phyloP scores from a whole-genome alignment of 2,113 vertebrate species.

The Hiodon alosoides region DNA sequence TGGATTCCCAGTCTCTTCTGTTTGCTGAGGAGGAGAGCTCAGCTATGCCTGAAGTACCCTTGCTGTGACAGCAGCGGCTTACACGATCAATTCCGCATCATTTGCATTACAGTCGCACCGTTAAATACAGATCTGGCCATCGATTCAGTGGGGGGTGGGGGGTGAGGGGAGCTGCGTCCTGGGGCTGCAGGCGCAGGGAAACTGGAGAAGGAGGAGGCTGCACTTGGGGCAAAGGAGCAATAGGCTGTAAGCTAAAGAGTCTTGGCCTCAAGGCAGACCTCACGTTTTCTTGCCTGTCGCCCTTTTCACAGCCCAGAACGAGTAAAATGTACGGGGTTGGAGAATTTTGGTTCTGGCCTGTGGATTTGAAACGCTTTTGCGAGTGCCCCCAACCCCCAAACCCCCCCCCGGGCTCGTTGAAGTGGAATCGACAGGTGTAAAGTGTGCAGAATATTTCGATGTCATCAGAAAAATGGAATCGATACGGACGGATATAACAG shows the following conservation, averaged over 20 bases:
- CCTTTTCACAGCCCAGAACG: too few species aligned
- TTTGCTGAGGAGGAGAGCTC: constrained; percentile 10
- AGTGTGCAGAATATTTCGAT: constrained; percentile 30
- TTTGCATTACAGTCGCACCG: constrained; percentile 44
- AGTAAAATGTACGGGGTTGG: too few species aligned
- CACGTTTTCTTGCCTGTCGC: too few species aligned
- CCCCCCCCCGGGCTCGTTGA: background rate
- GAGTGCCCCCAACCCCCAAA: too few species aligned
- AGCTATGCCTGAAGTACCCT: constrained; percentile 29
- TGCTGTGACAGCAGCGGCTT: constrained; percentile 36
- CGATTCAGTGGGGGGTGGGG: constrained; percentile 27
- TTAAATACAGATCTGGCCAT: constrained; percentile 48
- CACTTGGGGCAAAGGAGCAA: too few species aligned
- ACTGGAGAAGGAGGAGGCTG: too few species aligned
- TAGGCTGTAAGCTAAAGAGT: too few species aligned
- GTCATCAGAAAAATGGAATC: constrained; percentile 27
- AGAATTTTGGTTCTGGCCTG: too few species aligned
- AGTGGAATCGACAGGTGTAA: constrained; percentile 21
- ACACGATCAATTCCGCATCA: constrained; percentile 39
- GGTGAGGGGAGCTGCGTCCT: background rate
- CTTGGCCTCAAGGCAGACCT: too few species aligned
- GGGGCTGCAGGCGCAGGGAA: background rate
- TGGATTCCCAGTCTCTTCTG: constrained; percentile 23
- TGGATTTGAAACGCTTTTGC: too few species aligned
- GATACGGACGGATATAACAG: constrained; percentile 32